A percentile compares a stretch with the other conserved stretches of the same genome.
phyloP scores from a whole-genome alignment of 2,113 vertebrate genomes.

The Hippocampus guttulatus region DNA sequence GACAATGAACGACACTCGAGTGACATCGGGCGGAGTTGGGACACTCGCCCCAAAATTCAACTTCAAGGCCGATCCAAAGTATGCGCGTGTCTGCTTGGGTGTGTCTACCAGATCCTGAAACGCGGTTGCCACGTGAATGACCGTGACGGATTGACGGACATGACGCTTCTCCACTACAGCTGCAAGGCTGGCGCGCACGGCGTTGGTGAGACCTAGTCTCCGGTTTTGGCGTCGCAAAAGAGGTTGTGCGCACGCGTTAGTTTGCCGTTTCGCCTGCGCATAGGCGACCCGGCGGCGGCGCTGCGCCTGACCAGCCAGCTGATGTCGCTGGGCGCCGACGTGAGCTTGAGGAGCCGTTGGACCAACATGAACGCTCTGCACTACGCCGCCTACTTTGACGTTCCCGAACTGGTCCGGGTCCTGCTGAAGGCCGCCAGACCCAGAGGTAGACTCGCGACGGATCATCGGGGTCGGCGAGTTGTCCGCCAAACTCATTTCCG shows the following conservation, averaged over 20 bases:
- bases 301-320: conserved; percentile 83
- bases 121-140: conserved; percentile 90
- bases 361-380: conserved; percentile 94
- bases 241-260: neutral
- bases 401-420: conserved; percentile 83
- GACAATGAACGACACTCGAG: too few relatives aligned
- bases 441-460: conserved; percentile 65
- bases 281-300: conserved; percentile 83
- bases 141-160: conserved; percentile 87
- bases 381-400: conserved; percentile 89
- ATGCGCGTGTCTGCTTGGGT: neutral
- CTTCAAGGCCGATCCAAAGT: too few relatives aligned
- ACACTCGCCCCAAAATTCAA: too few relatives aligned
- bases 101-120: conserved; percentile 79
- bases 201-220: conserved; percentile 74
- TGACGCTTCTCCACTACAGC: conserved; percentile 91
- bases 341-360: conserved; percentile 88
- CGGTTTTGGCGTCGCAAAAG: neutral
- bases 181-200: conserved; percentile 92
- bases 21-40: too few relatives aligned
- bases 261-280: neutral
- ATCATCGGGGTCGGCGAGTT: neutral
- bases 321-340: conserved; percentile 80
- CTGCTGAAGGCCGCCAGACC: conserved; percentile 80
- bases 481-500: neutral